Evolutionary conservation across 2,797 vertebrate species (phyloP), one percentile per base, ranked within the genome.

Genomic region (Lithobates sylvaticus): DNA sequence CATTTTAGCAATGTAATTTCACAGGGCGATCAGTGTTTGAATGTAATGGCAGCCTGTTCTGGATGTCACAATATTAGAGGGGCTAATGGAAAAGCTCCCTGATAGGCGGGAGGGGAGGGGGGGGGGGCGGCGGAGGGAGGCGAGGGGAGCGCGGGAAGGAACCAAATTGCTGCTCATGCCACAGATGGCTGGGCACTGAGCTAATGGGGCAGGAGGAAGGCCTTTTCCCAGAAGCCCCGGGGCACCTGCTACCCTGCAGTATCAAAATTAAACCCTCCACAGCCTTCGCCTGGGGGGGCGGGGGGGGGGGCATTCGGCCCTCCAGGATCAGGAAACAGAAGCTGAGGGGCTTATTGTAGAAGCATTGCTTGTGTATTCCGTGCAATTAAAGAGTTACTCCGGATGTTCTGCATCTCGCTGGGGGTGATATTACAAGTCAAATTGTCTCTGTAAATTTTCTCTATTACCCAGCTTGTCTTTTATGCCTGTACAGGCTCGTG

Each of bases 101-200:
- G 93, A 94, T 95, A 96, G 94, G 95, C 95, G 95, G 93, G 94
- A 93, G 95, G 95, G 93, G 80, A n/a, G 50, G 65, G 34, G 50
- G 32, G 18, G 47, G 77, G 42, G 27, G 34, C 15, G 15, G n/a
- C 61, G 23, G 47, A 1, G 5, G 54, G 54, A 61, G 54, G 54
- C 54, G 54, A 61, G 54, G 54, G 54, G 54, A 54, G 16, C 21
- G 21, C 54, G 21, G 21, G 54, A 83, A 93, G 94, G 94, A 95
- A 94, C 95, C 96, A 96, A 96, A 96, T 94, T 93, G 94, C 92
- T 96, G 54, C 54, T 61, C 54, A 95, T 96, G 97, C 98, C 96
- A 97, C 97, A 97, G 96, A 97, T 97, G 95, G 92, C 96, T 97
- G 97, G 96, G 95, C 97, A 96, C 96, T 95, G 95, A 97, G 95